phyloP scores from a whole-genome alignment of 2,113 vertebrate species.

The Corythoichthys intestinalis region DNA sequence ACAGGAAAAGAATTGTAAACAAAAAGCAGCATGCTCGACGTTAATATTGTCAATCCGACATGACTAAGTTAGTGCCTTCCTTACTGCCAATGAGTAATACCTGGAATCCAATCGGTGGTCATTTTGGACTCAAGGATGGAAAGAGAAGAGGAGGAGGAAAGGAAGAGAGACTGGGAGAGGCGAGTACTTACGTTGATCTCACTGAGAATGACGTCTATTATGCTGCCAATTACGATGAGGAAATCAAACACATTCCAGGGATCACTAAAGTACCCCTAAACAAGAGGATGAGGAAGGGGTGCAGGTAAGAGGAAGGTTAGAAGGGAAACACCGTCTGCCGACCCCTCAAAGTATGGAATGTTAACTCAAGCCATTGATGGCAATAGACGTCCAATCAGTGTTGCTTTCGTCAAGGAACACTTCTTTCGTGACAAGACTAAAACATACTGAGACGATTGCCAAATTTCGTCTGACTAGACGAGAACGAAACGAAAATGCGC shows the following conservation, averaged over 20 bases:
- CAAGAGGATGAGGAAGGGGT: constrained; percentile 78
- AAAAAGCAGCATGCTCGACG: constrained; percentile 71
- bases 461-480: no score
- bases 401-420: no score
- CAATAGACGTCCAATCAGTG: no score
- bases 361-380: no score
- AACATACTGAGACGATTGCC: no score
- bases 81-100: not conserved
- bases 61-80: constrained; percentile 53
- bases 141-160: constrained; percentile 39
- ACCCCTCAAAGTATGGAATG: constrained; percentile 34
- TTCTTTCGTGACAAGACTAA: no score
- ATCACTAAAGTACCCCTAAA: constrained; percentile 99
- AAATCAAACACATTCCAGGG: constrained; percentile 99
- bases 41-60: not conserved
- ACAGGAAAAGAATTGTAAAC: constrained; percentile 77
- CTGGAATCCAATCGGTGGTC: constrained; percentile 25
- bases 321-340: constrained; percentile 77
- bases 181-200: constrained; percentile 99
- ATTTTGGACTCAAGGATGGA: constrained; percentile 59
- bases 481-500: no score
- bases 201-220: constrained; percentile 99
- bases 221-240: constrained; percentile 99
- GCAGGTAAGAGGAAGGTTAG: constrained; percentile 94
- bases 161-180: constrained; percentile 44